phyloP scores from a whole-genome alignment of 2,797 vertebrate species.

The Darevskia nairensis region DNA sequence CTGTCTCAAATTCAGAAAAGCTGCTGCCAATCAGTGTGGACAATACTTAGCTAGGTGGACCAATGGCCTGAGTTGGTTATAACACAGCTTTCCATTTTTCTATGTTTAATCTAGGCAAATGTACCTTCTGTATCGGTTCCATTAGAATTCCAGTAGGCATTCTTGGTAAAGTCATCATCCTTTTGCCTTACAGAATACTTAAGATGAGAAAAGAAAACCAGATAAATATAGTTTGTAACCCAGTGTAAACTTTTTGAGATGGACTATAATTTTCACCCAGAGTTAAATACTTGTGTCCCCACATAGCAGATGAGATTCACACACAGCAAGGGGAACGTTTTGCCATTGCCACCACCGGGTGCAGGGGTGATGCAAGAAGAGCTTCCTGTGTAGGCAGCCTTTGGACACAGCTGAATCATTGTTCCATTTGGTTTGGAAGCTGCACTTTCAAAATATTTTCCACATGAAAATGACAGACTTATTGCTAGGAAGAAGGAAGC shows the following conservation, averaged over 20 bases:
- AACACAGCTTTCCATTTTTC: neutral
- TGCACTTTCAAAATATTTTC: conserved; percentile 11
- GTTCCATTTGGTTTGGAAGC: neutral
- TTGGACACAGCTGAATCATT: neutral
- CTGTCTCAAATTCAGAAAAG: neutral
- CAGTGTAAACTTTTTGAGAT: neutral
- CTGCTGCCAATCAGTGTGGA: neutral
- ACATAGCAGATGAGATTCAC: neutral
- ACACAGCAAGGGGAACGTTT: neutral
- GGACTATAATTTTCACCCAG: neutral
- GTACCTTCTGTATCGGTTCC: neutral
- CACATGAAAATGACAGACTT: neutral
- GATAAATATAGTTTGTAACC: neutral
- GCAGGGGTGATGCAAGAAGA: neutral
- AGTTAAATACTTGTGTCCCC: neutral
- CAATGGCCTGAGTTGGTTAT: neutral
- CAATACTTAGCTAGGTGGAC: neutral
- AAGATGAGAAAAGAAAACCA: neutral
- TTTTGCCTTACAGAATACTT: neutral
- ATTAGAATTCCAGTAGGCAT: neutral
- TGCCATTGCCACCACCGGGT: neutral
- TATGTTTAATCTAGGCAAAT: neutral
- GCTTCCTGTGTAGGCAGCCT: neutral
- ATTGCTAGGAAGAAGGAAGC: neutral
- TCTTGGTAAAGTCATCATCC: neutral